Evolutionary conservation across 2,888 invertebrate species (phyloP), one percentile per base, ranked within the genome.

Genomic region (Sympetrum striolatum): DNA sequence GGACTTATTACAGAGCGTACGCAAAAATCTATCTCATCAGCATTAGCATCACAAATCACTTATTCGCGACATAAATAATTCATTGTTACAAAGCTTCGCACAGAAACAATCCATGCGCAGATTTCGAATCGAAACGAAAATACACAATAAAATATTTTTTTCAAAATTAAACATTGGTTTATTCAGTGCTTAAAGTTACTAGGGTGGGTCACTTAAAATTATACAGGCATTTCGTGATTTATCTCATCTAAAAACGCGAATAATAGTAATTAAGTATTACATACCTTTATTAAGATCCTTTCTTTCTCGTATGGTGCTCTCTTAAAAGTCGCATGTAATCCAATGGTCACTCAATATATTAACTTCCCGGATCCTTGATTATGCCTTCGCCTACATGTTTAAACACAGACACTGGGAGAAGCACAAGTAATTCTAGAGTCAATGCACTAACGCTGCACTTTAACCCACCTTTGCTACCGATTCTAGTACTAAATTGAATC

Each of bases 311-410:
- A 14, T 12, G 14, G 73, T 73, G 31, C 73, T 73, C 31, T 25
- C 25, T 31, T 31, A 31, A 73, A 10, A 73, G 73, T 73, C 31
- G 73, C 31, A 73, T 73, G 25, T 31, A 14, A 73, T 73, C 25
- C 73, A 73, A 25, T 31, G 3, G 31, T 73, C 73, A 73, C 73
- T 73, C 73, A 73, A 22, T 73, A 8, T 31, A 12, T 31, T 25
- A 31, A 73, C 25, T 73, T 73, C 73, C 73, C 73, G 8, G 73
- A 14, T 73, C 10, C 73, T 73, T 73, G 15, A 73, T 73, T 12
- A 73, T 73, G 73, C 53, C 53, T 53, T 25, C 18, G 60, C 60
- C 86, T 86, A 86, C 86, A 86, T 86, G 37, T 86, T 86, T 86
- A 22, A 10, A 10, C 58, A 86, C 37, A 60, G n/a, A 58, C 58